Evolutionary conservation across 2,797 vertebrate species (phyloP).

Genomic region (Ptychadena robeensis): DNA sequence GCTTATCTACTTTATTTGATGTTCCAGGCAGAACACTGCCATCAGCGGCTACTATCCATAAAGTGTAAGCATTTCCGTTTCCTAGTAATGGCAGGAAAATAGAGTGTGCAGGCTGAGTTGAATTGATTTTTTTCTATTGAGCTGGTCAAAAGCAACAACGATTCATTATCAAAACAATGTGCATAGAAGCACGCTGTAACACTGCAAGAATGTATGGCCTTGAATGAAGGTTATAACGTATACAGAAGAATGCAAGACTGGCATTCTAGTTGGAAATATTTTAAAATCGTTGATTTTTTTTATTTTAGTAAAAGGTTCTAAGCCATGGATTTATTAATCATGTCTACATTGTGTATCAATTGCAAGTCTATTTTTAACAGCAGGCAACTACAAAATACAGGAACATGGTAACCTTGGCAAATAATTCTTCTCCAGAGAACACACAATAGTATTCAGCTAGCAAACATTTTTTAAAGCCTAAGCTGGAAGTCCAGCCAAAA

Average conservation of each 20-base stretch:
- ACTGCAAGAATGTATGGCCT: neutral
- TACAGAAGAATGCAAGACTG: neutral
- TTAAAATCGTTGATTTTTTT: neutral
- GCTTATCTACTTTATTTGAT: constrained; percentile 14
- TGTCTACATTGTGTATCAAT: neutral
- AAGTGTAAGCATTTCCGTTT: neutral
- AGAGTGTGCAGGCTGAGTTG: neutral
- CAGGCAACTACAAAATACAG: neutral
- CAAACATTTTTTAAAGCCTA: neutral
- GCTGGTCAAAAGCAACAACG: neutral
- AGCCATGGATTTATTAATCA: neutral
- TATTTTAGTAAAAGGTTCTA: neutral
- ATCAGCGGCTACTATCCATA: constrained; percentile 3
- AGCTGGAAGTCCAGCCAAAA: neutral
- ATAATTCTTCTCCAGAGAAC: neutral
- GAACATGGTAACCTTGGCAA: neutral
- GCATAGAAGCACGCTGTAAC: neutral
- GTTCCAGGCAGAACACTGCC: neutral
- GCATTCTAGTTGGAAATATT: neutral
- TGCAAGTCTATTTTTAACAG: neutral
- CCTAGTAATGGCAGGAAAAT: neutral
- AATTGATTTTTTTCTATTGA: constrained; percentile 11
- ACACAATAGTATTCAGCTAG: neutral
- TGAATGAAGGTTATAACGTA: neutral
- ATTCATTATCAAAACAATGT: constrained; percentile 7